A percentile compares a stretch with the other conserved stretches of the same genome.
These are phyloP conservation scores for Pedionomus torquatus DNA, from an alignment of 2,113 vertebrate species.

Conservation along the genomic window DNA sequence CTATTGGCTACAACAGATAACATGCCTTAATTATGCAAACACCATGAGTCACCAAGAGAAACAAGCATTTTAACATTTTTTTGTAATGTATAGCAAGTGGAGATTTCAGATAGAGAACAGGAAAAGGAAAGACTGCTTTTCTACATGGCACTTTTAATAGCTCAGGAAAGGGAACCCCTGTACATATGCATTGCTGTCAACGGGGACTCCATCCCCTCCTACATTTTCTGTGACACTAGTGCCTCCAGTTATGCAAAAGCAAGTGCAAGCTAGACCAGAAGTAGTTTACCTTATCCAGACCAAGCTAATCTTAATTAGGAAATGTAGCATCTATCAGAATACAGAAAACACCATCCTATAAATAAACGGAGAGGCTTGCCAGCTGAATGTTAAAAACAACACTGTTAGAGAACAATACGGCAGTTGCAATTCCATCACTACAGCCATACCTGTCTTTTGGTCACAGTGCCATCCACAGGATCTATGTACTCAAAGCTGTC, in stretches of 20 bases:
- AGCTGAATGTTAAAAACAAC: background rate
- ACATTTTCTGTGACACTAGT: too few relatives aligned
- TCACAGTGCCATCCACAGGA: slow-evolving; percentile 95
- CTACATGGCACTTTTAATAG: background rate
- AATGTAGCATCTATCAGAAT: background rate
- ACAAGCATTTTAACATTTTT: background rate
- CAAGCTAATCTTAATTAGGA: background rate
- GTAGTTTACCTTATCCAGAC: background rate
- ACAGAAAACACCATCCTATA: background rate
- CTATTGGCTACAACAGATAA: background rate
- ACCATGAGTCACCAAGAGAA: background rate
- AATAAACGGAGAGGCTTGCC: background rate
- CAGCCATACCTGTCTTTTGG: slow-evolving; percentile 91
- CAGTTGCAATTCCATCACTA: background rate
- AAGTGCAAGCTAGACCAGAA: background rate
- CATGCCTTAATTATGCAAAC: background rate
- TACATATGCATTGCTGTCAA: background rate
- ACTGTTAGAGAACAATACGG: background rate
- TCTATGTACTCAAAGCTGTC: slow-evolving; percentile 97
- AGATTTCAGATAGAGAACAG: background rate
- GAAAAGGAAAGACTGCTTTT: background rate
- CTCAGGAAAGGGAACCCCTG: background rate
- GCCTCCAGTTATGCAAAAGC: background rate
- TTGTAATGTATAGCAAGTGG: background rate
- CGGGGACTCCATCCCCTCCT: background rate